These are phyloP conservation scores for Hozukius guyotensis DNA, from an alignment of 2,797 vertebrate species.

Conservation along the genomic window DNA sequence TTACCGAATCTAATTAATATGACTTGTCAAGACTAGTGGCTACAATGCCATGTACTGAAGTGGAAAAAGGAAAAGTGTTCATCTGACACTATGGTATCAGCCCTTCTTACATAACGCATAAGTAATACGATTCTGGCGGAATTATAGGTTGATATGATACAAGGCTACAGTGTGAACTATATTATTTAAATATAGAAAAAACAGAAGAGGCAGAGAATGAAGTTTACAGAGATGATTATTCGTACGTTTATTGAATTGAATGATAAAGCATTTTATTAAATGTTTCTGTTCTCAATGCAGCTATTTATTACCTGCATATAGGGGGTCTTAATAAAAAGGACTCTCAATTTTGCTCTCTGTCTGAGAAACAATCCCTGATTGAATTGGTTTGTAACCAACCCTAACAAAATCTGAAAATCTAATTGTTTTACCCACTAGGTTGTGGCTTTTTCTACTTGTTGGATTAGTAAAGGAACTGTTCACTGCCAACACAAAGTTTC, in stretches of 20 bases:
- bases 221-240: not conserved
- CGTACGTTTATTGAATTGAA: not conserved
- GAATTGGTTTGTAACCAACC: not conserved
- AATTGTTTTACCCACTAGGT: not conserved
- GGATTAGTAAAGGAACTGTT: not conserved
- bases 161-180: not conserved
- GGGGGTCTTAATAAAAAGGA: too few relatives aligned
- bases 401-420: not conserved
- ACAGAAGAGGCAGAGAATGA: not conserved
- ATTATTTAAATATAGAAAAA: conserved; percentile 1
- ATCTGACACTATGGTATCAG: conserved; percentile 3
- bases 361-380: not conserved
- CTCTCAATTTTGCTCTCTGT: not conserved
- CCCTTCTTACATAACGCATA: not conserved
- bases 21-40: not conserved
- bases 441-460: not conserved
- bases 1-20: not conserved
- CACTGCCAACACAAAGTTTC: too few relatives aligned
- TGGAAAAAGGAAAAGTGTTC: not conserved
- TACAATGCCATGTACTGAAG: not conserved
- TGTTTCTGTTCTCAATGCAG: not conserved
- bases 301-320: not conserved
- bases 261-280: not conserved
- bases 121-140: conserved; percentile 2
- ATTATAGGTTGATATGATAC: conserved; percentile 2